A percentile compares a stretch with the other conserved stretches of the same genome.
Evolutionary conservation across 1,140 invertebrate genomes (phyloP).

Genomic region (Manduca sexta): DNA sequence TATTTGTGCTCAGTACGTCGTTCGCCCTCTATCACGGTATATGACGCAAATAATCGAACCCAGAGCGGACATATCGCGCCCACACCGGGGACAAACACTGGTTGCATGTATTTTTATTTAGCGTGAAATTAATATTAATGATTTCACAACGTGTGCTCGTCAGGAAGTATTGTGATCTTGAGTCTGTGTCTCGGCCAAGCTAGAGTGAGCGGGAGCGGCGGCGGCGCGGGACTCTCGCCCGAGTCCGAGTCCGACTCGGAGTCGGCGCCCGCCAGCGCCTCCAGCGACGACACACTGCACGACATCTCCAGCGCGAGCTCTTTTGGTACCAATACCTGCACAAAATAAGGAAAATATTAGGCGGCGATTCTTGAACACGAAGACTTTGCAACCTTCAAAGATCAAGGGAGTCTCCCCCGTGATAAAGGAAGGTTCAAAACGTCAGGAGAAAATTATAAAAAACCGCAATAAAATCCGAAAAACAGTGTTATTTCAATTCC

Average conservation of each 20-base stretch:
- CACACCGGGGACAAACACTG: too few relatives aligned
- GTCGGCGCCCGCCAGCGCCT: slow-evolving; percentile 29
- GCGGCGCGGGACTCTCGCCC: slow-evolving; percentile 24
- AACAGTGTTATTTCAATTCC: too few relatives aligned
- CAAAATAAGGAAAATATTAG: too few relatives aligned
- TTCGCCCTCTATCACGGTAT: too few relatives aligned
- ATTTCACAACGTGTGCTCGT: background rate
- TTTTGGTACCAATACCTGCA: slow-evolving; percentile 39
- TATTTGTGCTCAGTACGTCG: too few relatives aligned
- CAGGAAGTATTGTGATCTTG: slow-evolving; percentile 30
- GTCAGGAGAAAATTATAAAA: background rate
- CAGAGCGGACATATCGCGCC: too few relatives aligned
- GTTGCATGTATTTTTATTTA: too few relatives aligned
- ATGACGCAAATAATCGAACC: too few relatives aligned
- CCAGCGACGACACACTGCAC: slow-evolving; percentile 19
- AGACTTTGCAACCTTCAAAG: background rate
- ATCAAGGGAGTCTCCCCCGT: background rate
- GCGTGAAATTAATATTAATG: too few relatives aligned
- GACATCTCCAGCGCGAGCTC: slow-evolving; percentile 43
- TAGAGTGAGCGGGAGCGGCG: slow-evolving; percentile 18
- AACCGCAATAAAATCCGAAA: background rate
- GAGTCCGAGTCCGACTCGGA: slow-evolving; percentile 45
- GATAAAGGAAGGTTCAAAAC: background rate
- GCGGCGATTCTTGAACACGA: background rate
- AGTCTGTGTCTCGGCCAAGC: slow-evolving; percentile 34